Conservation (phyloP, 2,797 vertebrate genomes). For the Podargus strigoides region DNA sequence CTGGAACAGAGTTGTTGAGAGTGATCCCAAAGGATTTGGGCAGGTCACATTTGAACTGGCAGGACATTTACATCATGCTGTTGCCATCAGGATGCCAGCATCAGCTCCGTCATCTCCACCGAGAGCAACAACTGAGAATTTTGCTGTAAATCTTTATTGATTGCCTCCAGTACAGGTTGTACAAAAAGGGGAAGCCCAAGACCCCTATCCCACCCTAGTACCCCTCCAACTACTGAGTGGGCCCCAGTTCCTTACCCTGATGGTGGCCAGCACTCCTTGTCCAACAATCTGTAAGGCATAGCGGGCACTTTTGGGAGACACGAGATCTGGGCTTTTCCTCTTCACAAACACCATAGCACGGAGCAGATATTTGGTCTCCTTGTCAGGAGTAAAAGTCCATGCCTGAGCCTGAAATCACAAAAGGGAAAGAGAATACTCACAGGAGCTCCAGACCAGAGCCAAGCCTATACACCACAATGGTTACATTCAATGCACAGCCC, state of each 20-base stretch:
- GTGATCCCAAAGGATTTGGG: background rate
- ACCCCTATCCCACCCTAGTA: background rate
- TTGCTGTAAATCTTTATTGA: background rate
- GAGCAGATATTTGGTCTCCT: constrained; percentile 78
- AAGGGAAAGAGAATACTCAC: background rate
- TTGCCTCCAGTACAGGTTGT: background rate
- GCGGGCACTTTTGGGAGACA: background rate
- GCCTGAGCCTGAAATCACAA: constrained; percentile 77
- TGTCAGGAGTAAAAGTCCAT: constrained; percentile 87
- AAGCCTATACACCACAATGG: background rate
- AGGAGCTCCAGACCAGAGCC: background rate
- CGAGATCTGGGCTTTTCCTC: constrained; percentile 62
- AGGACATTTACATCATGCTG: background rate
- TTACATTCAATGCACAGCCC: background rate
- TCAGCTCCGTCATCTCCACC: background rate
- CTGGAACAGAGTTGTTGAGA: background rate
- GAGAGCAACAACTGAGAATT: background rate
- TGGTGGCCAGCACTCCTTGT: constrained; percentile 72
- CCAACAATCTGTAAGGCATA: constrained; percentile 79
- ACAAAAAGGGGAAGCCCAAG: background rate
- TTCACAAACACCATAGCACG: constrained; percentile 78
- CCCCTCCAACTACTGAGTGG: background rate
- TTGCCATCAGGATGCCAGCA: background rate
- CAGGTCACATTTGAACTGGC: background rate
- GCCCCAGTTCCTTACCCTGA: constrained; percentile 75